These are phyloP conservation scores for Dicycla oo DNA, from an alignment of 2,888 invertebrate genomes.

Conservation along the genomic window DNA sequence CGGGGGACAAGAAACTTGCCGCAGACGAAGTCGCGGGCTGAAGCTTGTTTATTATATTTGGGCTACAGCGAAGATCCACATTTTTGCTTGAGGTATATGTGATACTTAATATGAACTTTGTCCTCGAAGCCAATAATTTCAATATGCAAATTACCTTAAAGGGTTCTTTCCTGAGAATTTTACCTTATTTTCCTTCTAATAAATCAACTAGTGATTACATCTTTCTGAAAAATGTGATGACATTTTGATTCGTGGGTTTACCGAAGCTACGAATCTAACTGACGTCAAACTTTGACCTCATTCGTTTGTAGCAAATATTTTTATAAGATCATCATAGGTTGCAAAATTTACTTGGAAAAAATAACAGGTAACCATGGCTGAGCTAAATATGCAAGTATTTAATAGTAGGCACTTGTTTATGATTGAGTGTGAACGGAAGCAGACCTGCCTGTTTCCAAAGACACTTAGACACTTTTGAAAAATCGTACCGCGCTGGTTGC, in stretches of 20 bases:
- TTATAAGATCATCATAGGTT: background rate
- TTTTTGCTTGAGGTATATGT: background rate
- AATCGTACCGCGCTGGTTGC: background rate
- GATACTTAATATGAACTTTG: background rate
- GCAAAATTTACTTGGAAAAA: conserved; percentile 12
- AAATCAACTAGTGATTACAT: conserved; percentile 1
- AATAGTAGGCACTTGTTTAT: conserved; percentile 22
- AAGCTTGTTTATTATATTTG: background rate
- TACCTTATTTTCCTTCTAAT: conserved; percentile 10
- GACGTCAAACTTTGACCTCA: conserved; percentile 47
- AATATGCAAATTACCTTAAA: background rate
- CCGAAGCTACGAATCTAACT: background rate
- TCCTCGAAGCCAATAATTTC: background rate
- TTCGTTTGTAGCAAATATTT: conserved; percentile 14
- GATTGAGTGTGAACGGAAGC: conserved; percentile 3
- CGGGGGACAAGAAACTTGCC: no score
- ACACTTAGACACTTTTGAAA: background rate
- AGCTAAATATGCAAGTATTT: conserved; percentile 26
- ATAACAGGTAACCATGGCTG: conserved; percentile 2
- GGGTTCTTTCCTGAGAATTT: background rate
- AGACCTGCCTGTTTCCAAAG: background rate
- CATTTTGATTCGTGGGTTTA: conserved; percentile 29
- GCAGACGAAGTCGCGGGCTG: no score
- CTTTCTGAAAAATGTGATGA: conserved; percentile 35
- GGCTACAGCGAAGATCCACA: background rate